Evolutionary conservation across 2,888 invertebrate genomes (phyloP).

Genomic region (Seira musarum): DNA sequence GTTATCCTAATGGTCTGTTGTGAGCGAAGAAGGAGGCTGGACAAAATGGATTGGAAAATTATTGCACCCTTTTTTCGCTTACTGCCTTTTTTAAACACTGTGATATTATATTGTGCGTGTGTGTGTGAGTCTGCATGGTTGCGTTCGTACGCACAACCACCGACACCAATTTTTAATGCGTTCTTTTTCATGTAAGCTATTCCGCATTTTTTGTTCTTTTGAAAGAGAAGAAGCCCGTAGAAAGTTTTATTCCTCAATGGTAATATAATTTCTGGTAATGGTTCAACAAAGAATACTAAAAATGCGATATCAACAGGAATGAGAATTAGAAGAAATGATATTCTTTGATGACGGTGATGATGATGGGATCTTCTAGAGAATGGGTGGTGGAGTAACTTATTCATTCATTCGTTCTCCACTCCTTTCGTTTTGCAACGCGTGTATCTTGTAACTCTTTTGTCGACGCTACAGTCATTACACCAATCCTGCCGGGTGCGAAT

Average conservation of each 20-base stretch:
- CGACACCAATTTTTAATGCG: neutral
- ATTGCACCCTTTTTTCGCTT: conserved; percentile 55
- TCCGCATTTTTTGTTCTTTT: neutral
- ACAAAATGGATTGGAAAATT: conserved; percentile 69
- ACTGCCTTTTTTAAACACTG: conserved; percentile 35
- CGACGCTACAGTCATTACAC: conserved; percentile 28
- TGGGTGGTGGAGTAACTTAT: too few species aligned
- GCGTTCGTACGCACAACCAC: neutral
- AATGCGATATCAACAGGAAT: neutral
- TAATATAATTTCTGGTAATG: conserved; percentile 45
- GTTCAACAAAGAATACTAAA: neutral
- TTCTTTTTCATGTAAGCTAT: conserved; percentile 11
- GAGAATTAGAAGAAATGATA: neutral
- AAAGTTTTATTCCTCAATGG: neutral
- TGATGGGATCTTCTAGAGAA: too few species aligned
- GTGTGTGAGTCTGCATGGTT: neutral
- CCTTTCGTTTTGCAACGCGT: neutral
- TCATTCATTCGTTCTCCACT: too few species aligned
- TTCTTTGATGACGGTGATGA: neutral
- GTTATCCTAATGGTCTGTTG: neutral
- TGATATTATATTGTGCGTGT: neutral
- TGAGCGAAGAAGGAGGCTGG: neutral
- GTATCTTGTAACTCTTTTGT: conserved; percentile 21
- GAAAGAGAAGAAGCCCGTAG: too few species aligned
- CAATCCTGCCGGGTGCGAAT: conserved; percentile 42